Base-by-base conservation (phyloP, 2,797 vertebrate genomes). In the Acrossocheilus wenchowensis region DNA sequence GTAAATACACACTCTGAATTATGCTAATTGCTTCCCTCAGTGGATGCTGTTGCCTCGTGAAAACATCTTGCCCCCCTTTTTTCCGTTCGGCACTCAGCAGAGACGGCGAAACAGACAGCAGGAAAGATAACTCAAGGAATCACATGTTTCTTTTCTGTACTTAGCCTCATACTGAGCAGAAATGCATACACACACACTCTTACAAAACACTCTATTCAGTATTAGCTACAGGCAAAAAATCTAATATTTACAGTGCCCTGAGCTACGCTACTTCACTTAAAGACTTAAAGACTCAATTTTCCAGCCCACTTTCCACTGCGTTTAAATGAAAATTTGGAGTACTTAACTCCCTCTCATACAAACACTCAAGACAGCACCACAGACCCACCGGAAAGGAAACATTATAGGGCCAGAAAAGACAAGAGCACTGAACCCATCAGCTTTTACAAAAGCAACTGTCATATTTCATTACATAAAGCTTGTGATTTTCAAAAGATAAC, bases 191-290 rank as follows among this genome's bases (percentile, higher is more conserved):
- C 43, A 62, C 36, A 81, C 39, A n/a, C 66, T 45, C 62, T 52
- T 69, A 77, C 69, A 81, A 69, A 71, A 87, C 75, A 64, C 26
- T 82, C 74, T 50, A 73, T 86, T 80, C 78, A 64, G 52, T 62
- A 80, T 75, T 91, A 92, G 91, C 94, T 94, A 83, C 87, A 87
- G 94, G 94, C 92, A 83, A 88, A 69, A 82, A 89, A 93, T 96
- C 91, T 94, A 95, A 95, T 92, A 95, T 95, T 94, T 93, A 95
- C 91, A 92, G 83, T 43, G 89, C 94, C 94, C 92, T 77, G 90
- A 93, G 90, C 93, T 90, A 91, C 89, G 91, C 90, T 64, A 87
- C 90, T 94, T 90, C 90, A 90, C 87, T 93, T 94, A 93, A 92
- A 92, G 92, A 92, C 90, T 86, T 89, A 81, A 86, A 86, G 78